Base-by-base conservation (phyloP, 2,113 vertebrate genomes). In the Daubentonia madagascariensis region DNA sequence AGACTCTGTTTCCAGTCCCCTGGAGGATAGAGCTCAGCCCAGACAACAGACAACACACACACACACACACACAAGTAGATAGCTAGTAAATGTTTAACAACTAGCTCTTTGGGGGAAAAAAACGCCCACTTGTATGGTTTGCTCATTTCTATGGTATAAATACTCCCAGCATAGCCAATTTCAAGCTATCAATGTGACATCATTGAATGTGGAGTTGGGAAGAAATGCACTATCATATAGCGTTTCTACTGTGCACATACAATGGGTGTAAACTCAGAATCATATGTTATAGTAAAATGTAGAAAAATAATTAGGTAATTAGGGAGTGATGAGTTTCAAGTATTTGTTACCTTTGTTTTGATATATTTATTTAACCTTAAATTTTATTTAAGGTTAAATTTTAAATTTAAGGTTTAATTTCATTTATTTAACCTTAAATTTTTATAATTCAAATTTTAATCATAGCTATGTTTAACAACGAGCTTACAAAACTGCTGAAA, bases 391-490 rank as follows among this genome's bases (percentile, higher is more conserved):
- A n/a, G n/a, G n/a, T n/a, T n/a, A n/a, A n/a, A n/a, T n/a, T n/a
- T n/a, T n/a, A n/a, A n/a, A n/a, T n/a, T n/a, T n/a, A n/a, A n/a
- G n/a, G n/a, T n/a, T n/a, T n/a, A n/a, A n/a, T n/a, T n/a, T n/a
- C n/a, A 57, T 57, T 57, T 57, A 57, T 57, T 57, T 18, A 57
- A 20, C 22, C 48, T 1, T 43, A 40, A 76, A 13, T 35, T 61
- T 81, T 40, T 37, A 35, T 20, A 50, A 86, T 67, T 72, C 81
- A 93, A 50, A 93, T 92, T 95, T 86, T 65, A 84, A 59, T 89
- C 68, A 86, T 57, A 96, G 25, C 12, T 72, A 30, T 20, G 50
- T 52, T 79, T 61, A 90, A 95, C 22, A 81, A 63, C 28, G 13
- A 17, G 54, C 72, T 81, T 76, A 20, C 37, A 81, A 93, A 86